Evolutionary conservation across 2,113 vertebrate species (phyloP).

Genomic region (Chaetops frenatus): DNA sequence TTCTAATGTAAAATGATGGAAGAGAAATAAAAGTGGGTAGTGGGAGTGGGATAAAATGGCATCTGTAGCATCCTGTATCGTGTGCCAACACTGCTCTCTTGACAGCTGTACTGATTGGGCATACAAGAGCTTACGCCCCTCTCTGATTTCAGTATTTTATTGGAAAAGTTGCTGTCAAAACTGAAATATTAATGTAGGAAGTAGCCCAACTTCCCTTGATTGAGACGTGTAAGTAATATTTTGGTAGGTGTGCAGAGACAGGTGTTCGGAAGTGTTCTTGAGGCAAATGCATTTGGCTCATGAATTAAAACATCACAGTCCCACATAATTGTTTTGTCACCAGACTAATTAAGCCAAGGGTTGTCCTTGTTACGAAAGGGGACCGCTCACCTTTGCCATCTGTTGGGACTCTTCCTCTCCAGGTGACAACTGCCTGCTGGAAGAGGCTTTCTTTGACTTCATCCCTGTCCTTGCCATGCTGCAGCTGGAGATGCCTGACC

Average conservation of each 20-base stretch:
- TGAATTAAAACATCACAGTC: neutral
- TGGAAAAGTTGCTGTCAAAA: neutral
- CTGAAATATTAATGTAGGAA: neutral
- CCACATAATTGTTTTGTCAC: neutral
- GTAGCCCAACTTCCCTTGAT: neutral
- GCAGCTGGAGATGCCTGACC: neutral
- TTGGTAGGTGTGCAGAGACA: neutral
- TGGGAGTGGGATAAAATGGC: neutral
- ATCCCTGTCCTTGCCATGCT: neutral
- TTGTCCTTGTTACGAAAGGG: fast-evolving
- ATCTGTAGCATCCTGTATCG: neutral
- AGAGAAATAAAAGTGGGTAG: neutral
- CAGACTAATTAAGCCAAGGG: neutral
- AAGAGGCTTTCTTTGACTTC: neutral
- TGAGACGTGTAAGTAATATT: neutral
- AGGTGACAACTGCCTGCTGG: neutral
- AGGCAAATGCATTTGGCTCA: neutral
- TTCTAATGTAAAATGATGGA: neutral
- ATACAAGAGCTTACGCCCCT: neutral
- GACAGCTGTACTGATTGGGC: neutral
- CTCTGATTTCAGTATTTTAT: neutral
- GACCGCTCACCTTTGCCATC: neutral
- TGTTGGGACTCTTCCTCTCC: neutral
- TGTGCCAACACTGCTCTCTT: neutral
- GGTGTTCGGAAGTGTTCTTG: neutral